Percentiles rank a stretch among this genome's conserved stretches.
phyloP scores from a whole-genome alignment of 2,113 vertebrate genomes.

The Anoura caudifer region DNA sequence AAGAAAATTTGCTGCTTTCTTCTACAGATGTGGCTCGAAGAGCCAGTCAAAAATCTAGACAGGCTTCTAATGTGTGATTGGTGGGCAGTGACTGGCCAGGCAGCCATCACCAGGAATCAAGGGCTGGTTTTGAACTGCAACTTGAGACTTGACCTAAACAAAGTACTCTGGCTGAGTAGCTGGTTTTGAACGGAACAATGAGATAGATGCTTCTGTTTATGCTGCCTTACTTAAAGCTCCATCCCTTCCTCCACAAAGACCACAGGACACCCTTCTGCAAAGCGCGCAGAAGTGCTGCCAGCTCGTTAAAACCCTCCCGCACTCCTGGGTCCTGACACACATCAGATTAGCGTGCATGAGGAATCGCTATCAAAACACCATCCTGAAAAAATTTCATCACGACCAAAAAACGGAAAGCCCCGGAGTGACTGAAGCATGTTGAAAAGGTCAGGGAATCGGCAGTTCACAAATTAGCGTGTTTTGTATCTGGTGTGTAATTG shows the following conservation, averaged over 20 bases:
- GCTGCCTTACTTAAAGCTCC: not conserved
- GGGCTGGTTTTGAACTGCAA: not conserved
- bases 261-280: not conserved
- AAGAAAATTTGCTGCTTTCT: not conserved
- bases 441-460: not conserved
- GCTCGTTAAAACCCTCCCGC: not conserved
- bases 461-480: fast-evolving
- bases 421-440: fast-evolving
- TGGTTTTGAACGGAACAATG: not conserved
- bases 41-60: not conserved
- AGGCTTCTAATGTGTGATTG: not conserved
- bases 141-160: not conserved
- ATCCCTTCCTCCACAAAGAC: not conserved
- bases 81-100: not conserved
- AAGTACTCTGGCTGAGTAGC: not conserved
- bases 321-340: not conserved
- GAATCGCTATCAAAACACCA: not conserved
- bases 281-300: fast-evolving
- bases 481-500: not conserved
- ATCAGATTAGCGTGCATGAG: fast-evolving
- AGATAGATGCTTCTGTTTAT: not conserved
- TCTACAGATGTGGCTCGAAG: not conserved
- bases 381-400: not conserved
- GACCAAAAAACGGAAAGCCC: not conserved
- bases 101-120: not conserved